These are phyloP conservation scores for Cylas formicarius DNA, from an alignment of 1,140 invertebrate genomes.

Conservation along the genomic window DNA sequence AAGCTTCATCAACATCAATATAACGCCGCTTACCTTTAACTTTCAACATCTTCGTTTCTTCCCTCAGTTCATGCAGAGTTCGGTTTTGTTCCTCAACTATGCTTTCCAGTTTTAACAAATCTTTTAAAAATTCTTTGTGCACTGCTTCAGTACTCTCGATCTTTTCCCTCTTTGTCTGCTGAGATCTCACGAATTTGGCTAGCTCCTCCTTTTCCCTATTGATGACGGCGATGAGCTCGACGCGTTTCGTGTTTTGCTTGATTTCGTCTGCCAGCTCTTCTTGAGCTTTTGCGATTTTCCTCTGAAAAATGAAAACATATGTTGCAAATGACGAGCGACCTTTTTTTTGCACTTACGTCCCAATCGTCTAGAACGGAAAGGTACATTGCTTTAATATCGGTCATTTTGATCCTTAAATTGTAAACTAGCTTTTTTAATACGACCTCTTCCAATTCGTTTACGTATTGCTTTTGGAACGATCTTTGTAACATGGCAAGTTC, in stretches of 20 bases:
- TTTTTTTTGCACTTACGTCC: slow-evolving; percentile 22
- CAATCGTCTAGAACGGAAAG: slow-evolving; percentile 39
- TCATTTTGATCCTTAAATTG: slow-evolving; percentile 45
- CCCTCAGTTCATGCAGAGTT: slow-evolving; percentile 26
- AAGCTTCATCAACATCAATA: neutral
- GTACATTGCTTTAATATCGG: slow-evolving; percentile 43
- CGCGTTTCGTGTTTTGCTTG: slow-evolving; percentile 49
- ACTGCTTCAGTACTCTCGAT: slow-evolving; percentile 28
- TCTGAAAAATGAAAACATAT: slow-evolving; percentile 30
- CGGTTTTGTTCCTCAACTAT: slow-evolving; percentile 20
- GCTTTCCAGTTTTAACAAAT: slow-evolving; percentile 42
- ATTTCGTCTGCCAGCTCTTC: slow-evolving; percentile 43
- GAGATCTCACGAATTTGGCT: slow-evolving; percentile 39
- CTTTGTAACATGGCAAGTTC: slow-evolving; percentile 49
- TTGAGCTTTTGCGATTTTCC: slow-evolving; percentile 37
- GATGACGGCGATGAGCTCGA: slow-evolving; percentile 50
- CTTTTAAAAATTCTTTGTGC: slow-evolving; percentile 31
- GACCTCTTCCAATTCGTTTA: slow-evolving; percentile 48
- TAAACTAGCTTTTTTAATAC: slow-evolving; percentile 48
- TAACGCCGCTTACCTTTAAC: slow-evolving; percentile 25
- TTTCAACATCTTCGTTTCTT: slow-evolving; percentile 35
- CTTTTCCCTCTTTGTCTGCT: slow-evolving; percentile 39
- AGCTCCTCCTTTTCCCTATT: slow-evolving; percentile 49
- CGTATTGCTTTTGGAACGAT: slow-evolving; percentile 38
- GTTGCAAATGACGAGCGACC: slow-evolving; percentile 3